Base-by-base conservation (phyloP, 64 coral and sea anemone species). In the Pocillopora damicornis region DNA sequence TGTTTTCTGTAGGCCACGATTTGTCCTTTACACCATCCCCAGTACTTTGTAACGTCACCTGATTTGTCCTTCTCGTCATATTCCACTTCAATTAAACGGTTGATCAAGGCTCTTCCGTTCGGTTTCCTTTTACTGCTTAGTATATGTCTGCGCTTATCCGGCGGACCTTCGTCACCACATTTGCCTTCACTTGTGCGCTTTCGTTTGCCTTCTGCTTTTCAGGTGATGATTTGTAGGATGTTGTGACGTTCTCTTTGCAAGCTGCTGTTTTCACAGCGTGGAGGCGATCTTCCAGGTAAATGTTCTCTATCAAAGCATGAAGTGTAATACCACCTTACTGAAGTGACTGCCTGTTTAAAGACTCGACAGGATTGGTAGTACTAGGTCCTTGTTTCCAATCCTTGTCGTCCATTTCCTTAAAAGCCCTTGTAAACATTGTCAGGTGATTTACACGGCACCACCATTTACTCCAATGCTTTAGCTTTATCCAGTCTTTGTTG, bases 381-480 rank as follows among this genome's bases (percentile, higher is more conserved):
- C 76, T 38, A 72, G 88, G 77, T 60, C 77, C 77, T 35, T 90
- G 62, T 35, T 90, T 78, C 88, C 78, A 90, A 59, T 90, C 88
- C 17, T 90, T 73, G 36, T 82, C 77, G 15, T 81, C 69, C 63
- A 81, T 81, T 82, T 82, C 57, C 73, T 81, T 90, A 42, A 82
- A 90, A 0, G 78, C 79, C 25, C 78, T 81, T 69, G 78, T 82
- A 82, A 90, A 90, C 88, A 91, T 91, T 17, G 73, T 23, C 15
- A 86, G 60, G 23, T 86, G 80, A 74, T 91, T 91, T 14, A 59
- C 26, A 42, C 88, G 81, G 61, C 88, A 90, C 79, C 88, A 90
- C 88, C 88, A 90, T 35, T 90, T 90, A 57, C 61, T 81, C 88
- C 88, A 90, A 61, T 90, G n/a, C 66, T 76, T 90, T 6, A 90